Base-by-base conservation (phyloP, 2,113 vertebrate genomes). In the Okapia johnstoni region DNA sequence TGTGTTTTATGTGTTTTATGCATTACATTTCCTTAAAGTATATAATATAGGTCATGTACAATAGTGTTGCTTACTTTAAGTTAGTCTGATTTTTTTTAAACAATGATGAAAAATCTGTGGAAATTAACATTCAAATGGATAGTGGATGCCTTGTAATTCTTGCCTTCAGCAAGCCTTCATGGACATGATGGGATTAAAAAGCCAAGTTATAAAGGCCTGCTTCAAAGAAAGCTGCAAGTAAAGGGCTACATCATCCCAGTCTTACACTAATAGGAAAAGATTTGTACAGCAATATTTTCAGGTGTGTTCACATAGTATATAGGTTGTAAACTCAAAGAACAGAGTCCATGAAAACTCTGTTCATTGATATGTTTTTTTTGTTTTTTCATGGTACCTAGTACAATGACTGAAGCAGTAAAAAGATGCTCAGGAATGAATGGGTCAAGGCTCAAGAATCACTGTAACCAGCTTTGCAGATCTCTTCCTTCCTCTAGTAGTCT, bases 21-120 rank as follows among this genome's bases (percentile, higher is more conserved):
- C 63, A 88, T 85, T 70, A 91, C 4, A 76, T 93, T 98, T 97
- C 81, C 94, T 76, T 97, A 80, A 94, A 97, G 23, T 94, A 54
- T 70, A 36, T 92, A 94, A 76, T 55, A 85, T 55, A 96, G 55
- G 85, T 88, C 91, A 96, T 40, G 7, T 77, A 46, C 11, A 91
- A 93, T 87, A 93, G 93, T 36, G 16, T 43, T 66, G 28, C 17
- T 98, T 97, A 83, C 52, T 55, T 98, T 96, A 55, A 97, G 36
- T 40, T 95, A 50, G 54, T 97, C 63, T 85, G 54, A 60, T 94
- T 89, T 93, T 95, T 54, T 87, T 6, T 1, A 26, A 83, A 79
- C 77, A 96, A 92, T 95, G 30, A 84, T 94, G 55, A 81, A 63
- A 96, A 79, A 70, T 33, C 66, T 57, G 4, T 91, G 36, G 36